Percentiles rank a stretch among this genome's conserved stretches.
Conservation (phyloP, 2,888 invertebrate species). For the Germaria angustata region DNA sequence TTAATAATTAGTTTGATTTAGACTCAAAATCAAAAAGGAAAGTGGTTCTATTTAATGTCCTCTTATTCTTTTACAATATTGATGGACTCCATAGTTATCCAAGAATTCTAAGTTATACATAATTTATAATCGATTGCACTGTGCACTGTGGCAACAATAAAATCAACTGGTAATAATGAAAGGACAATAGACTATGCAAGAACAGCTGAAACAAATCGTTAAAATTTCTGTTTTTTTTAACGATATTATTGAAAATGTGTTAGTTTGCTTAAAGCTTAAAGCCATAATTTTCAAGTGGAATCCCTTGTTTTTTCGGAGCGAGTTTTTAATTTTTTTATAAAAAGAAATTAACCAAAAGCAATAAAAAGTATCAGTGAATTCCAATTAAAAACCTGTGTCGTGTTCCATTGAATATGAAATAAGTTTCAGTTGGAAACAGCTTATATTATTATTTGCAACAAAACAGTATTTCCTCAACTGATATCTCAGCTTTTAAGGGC, state of each 20-base stretch:
- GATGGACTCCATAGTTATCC: too few species aligned
- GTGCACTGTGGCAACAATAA: neutral
- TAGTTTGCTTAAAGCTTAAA: constrained; percentile 59
- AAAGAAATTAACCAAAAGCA: neutral
- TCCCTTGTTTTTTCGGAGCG: neutral
- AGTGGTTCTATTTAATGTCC: too few species aligned
- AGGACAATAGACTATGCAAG: neutral
- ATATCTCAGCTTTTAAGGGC: too few species aligned
- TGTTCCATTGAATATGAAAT: too few species aligned
- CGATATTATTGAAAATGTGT: constrained; percentile 28
- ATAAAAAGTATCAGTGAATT: constrained; percentile 1
- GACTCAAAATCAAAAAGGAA: too few species aligned
- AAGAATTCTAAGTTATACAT: too few species aligned
- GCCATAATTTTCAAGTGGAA: constrained; percentile 60
- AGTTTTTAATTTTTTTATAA: neutral
- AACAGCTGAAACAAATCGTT: constrained; percentile 54
- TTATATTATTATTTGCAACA: too few species aligned
- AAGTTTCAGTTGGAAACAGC: too few species aligned
- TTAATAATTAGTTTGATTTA: too few species aligned
- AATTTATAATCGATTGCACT: neutral
- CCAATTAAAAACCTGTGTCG: constrained; percentile 57
- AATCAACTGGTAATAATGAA: constrained; percentile 12
- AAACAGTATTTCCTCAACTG: too few species aligned
- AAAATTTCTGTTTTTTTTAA: neutral
- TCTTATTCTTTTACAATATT: too few species aligned